A percentile compares a stretch with the other conserved stretches of the same genome.
These are phyloP conservation scores for Hoplostethus mediterraneus DNA, from an alignment of 2,797 vertebrate species.

Conservation along the genomic window DNA sequence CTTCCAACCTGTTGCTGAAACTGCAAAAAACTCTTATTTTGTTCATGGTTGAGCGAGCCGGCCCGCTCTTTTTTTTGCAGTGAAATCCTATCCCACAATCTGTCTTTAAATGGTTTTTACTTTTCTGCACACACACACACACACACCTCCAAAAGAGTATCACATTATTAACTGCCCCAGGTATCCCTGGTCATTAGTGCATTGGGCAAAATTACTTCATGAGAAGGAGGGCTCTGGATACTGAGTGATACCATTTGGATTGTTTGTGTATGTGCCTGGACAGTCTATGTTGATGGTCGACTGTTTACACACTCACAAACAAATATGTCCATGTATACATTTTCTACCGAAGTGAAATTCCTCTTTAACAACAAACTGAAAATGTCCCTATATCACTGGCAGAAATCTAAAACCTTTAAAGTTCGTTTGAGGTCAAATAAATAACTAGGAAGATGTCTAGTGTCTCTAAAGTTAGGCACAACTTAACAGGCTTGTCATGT, in stretches of 20 bases:
- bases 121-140: slow-evolving; percentile 5
- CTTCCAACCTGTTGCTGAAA: too few relatives aligned
- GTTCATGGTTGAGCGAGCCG: not conserved
- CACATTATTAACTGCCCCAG: slow-evolving; percentile 4
- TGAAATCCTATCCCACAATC: too few relatives aligned
- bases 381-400: slow-evolving; percentile 31
- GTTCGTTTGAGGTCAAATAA: slow-evolving; percentile 65
- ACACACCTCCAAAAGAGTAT: not conserved
- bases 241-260: slow-evolving; percentile 6
- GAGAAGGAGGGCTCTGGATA: slow-evolving; percentile 35
- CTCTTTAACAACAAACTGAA: slow-evolving; percentile 31
- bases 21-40: too few relatives aligned
- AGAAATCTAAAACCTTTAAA: slow-evolving; percentile 31
- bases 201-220: slow-evolving; percentile 58
- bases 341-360: not conserved
- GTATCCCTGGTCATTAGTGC: slow-evolving; percentile 23
- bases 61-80: not conserved
- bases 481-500: slow-evolving; percentile 79
- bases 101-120: not conserved
- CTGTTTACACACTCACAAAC: slow-evolving; percentile 14
- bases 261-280: slow-evolving; percentile 15
- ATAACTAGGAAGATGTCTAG: slow-evolving; percentile 46
- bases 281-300: slow-evolving; percentile 1
- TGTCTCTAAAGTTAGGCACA: slow-evolving; percentile 82
- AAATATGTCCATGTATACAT: too few relatives aligned